Percentiles rank a stretch among this genome's conserved stretches.
Conservation (phyloP, 2,113 vertebrate species). For the Myodes glareolus region DNA sequence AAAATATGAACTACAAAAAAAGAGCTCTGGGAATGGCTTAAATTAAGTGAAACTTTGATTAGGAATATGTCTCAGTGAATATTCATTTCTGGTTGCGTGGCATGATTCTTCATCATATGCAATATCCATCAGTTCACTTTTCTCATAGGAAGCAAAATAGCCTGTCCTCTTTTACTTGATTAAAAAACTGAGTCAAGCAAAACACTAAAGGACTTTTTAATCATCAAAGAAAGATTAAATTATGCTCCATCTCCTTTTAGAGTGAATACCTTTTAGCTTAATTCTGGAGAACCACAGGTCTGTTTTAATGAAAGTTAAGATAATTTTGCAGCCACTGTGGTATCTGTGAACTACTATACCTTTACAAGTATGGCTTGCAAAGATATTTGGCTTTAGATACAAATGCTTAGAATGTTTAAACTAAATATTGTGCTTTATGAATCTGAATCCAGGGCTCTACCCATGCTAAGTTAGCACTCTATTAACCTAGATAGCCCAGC, state of each 20-base stretch:
- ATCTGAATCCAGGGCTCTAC: not conserved
- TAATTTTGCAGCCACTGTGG: not conserved
- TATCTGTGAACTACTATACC: not conserved
- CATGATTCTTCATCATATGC: slow-evolving; percentile 9
- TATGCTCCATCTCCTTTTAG: slow-evolving; percentile 33
- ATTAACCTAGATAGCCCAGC: not conserved
- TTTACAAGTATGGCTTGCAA: not conserved
- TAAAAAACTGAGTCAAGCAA: slow-evolving; percentile 46
- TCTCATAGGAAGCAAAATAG: not conserved
- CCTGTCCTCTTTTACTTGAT: slow-evolving; percentile 47
- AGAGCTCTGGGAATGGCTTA: not conserved
- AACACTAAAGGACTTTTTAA: slow-evolving; percentile 51
- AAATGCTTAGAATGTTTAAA: not conserved
- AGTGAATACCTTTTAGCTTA: slow-evolving; percentile 32
- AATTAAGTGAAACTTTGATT: slow-evolving; percentile 30
- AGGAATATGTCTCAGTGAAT: not conserved
- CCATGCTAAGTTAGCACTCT: not conserved
- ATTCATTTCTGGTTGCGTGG: slow-evolving; percentile 16
- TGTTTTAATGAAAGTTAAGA: slow-evolving; percentile 46
- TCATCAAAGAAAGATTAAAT: slow-evolving; percentile 63
- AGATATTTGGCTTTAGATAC: slow-evolving; percentile 27
- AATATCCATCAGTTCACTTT: slow-evolving; percentile 38
- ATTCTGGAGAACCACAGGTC: not conserved
- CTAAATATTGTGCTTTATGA: not conserved
- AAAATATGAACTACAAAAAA: slow-evolving; percentile 51